Conservation (phyloP, 2,797 vertebrate genomes). For the Falco cherrug region DNA sequence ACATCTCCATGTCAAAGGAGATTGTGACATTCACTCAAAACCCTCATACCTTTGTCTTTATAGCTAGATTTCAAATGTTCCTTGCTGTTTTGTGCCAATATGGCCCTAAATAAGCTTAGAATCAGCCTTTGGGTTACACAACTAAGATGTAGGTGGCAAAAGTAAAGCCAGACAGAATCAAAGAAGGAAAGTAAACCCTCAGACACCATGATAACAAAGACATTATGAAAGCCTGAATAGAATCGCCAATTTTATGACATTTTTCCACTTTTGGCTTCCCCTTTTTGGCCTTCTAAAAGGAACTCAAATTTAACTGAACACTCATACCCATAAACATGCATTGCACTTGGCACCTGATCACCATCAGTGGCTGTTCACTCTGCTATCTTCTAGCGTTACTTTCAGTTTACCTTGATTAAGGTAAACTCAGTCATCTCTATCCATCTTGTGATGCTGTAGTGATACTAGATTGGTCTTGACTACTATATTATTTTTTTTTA, state of each 20-base stretch:
- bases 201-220: background rate
- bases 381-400: background rate
- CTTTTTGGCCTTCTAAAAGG: background rate
- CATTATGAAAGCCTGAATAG: background rate
- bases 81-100: background rate
- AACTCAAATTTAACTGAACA: background rate
- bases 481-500: background rate
- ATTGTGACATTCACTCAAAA: background rate
- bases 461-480: background rate
- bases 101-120: background rate
- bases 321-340: fast-evolving
- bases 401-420: background rate
- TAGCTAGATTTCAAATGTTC: background rate
- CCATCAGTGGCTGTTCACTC: background rate
- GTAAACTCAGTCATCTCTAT: background rate
- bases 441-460: background rate
- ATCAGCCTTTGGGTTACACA: background rate
- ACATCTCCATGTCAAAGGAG: background rate
- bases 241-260: background rate
- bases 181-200: background rate
- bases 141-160: background rate
- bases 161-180: background rate
- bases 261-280: background rate
- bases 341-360: background rate
- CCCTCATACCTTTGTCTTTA: background rate